Evolutionary conservation across 2,888 invertebrate species (phyloP).

Genomic region (Theodoxus fluviatilis): DNA sequence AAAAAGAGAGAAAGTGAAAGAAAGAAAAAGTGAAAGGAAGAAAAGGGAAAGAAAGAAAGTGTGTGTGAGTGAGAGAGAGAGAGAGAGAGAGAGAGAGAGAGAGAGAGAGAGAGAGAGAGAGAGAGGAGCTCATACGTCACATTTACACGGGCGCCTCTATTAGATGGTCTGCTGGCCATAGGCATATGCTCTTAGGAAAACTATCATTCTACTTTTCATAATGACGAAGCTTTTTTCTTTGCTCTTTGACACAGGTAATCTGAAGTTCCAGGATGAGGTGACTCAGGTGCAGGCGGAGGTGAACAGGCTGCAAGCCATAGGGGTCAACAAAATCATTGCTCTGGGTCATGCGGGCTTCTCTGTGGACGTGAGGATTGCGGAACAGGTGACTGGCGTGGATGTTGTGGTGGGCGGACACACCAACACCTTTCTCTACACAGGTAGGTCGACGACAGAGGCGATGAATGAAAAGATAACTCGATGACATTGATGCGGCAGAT

Average conservation of each 20-base stretch:
- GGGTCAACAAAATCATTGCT: constrained; percentile 83
- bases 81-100: too few species aligned
- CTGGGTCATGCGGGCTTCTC: constrained; percentile 86
- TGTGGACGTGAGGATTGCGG: constrained; percentile 79
- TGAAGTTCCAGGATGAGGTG: constrained; percentile 46
- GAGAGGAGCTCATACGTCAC: too few species aligned
- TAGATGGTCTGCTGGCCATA: too few species aligned
- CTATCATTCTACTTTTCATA: too few species aligned
- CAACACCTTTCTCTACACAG: constrained; percentile 83
- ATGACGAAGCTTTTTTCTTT: neutral
- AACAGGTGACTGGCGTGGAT: constrained; percentile 81
- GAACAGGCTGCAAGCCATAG: constrained; percentile 63
- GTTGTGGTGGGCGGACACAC: constrained; percentile 90
- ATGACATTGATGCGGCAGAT: too few species aligned
- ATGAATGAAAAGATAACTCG: neutral
- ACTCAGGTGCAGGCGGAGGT: constrained; percentile 42
- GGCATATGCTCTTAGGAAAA: too few species aligned
- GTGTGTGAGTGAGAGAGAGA: too few species aligned
- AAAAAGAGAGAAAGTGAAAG: too few species aligned
- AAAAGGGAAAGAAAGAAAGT: too few species aligned
- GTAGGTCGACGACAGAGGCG: constrained; percentile 28
- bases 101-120: too few species aligned
- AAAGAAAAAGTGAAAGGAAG: too few species aligned
- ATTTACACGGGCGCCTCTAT: too few species aligned
- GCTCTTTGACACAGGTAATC: constrained; percentile 28